Base-by-base conservation (phyloP, 2,113 vertebrate genomes). In the Corydoras sp. region DNA sequence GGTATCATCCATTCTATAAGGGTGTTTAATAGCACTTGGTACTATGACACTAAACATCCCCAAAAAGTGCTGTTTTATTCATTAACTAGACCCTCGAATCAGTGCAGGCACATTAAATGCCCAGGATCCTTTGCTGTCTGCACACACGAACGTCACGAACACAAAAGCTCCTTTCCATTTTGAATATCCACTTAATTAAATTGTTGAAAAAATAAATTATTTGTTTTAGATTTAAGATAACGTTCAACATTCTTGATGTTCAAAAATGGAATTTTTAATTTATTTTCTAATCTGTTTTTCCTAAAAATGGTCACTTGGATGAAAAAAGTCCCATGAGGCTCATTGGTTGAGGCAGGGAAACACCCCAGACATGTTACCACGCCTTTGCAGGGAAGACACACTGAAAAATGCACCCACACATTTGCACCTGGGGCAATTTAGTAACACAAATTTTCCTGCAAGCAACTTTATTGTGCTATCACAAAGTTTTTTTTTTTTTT, bases 41-140 rank as follows among this genome's bases (percentile, higher is more conserved):
- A 79, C 73, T 76, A 79, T 77, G 69, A 77, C 76, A 72, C 76
- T 74, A 72, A 78, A 78, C 72, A 71, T 73, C 74, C 71, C 68
- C 67, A 30, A 69, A 59, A 68, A 70, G 68, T 31, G 73, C 67
- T 50, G 43, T 63, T 51, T 65, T 76, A 70, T 76, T 79, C 77
- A 76, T 79, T 79, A 79, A 73, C 73, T 58, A 76, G 69, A 76
- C 74, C 70, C 74, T 35, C 72, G 69, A 64, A 70, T 62, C 62
- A 30, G 62, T 73, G 67, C 70, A 67, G 55, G 15, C 66, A 18
- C 66, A 58, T 75, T 79, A 73, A 75, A 73, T 29, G 49, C 71
- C 58, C 65, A 48, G n/a, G 51, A 67, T 31, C 73, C 73, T 64
- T 72, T 75, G 62, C 68, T 61, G 66, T 55, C 62, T 30, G 76